Conservation (phyloP, 2,888 invertebrate genomes). For the Pyrgus malvae region DNA sequence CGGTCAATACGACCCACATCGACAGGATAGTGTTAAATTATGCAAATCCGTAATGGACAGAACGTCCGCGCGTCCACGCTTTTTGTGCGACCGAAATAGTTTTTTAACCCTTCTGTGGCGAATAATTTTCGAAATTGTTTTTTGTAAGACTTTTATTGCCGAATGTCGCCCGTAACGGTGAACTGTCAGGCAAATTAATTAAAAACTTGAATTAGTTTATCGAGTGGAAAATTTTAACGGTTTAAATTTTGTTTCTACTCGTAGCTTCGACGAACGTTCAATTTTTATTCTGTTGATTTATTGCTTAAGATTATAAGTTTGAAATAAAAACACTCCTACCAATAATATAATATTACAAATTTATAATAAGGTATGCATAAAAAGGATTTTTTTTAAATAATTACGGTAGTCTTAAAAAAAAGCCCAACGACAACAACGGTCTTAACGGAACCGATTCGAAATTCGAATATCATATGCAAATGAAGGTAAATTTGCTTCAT, state of each 20-base stretch:
- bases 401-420: not conserved
- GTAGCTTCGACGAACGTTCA: slow-evolving; percentile 18
- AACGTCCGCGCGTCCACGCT: slow-evolving; percentile 40
- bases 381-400: too few relatives aligned
- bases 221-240: slow-evolving; percentile 6
- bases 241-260: slow-evolving; percentile 31
- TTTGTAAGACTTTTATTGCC: slow-evolving; percentile 27
- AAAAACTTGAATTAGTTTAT: slow-evolving; percentile 16
- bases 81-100: slow-evolving; percentile 58
- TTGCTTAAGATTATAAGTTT: too few relatives aligned
- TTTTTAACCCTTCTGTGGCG: slow-evolving; percentile 41
- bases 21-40: slow-evolving; percentile 71
- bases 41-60: slow-evolving; percentile 76
- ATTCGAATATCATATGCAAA: slow-evolving; percentile 10
- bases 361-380: too few relatives aligned
- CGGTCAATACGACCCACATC: slow-evolving; percentile 48
- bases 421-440: not conserved
- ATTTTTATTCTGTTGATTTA: too few relatives aligned
- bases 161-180: slow-evolving; percentile 18
- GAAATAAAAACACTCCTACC: too few relatives aligned
- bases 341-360: too few relatives aligned
- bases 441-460: slow-evolving; percentile 14
- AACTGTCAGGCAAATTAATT: slow-evolving; percentile 25
- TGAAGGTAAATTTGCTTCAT: not conserved
- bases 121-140: slow-evolving; percentile 32